Evolutionary conservation across 2,113 vertebrate genomes (phyloP), one percentile per base, ranked within the genome.

Genomic region (Hyperopisus bebe): DNA sequence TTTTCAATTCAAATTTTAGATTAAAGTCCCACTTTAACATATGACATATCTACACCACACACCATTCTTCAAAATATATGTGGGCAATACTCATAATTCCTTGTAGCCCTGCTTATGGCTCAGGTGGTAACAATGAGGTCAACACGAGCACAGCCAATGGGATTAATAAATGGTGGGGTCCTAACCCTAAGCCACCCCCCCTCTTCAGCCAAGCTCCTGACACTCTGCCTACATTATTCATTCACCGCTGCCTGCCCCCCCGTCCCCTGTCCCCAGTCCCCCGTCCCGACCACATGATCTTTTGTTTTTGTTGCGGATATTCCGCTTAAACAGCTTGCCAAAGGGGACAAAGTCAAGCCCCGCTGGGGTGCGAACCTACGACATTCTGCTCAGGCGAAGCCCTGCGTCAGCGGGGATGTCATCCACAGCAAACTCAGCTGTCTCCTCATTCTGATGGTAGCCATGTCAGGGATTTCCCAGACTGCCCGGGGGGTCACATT

Each of bases 111-210:
- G 70, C 74, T 83, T 35, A 47, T 9, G 24, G 50, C 19, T 87
- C 47, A 44, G 87, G 88, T 88, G 86, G 9, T 50, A 77, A 44
- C 88, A 74, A 74, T 89, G 35, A 83, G 77, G 66, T 89, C 80
- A 55, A 83, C 74, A 83, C 24, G 35, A 58, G 74, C 39, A 55
- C 88, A 89, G 70, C 9, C 3, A 7, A 80, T 35, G 48, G 74
- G 88, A 82, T 89, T 89, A 83, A 89, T 89, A 89, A 89, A 89
- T 83, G 50, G 39, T 24, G 11, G 66, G 55, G 10, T 83, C 35
- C 31, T n/a, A 4, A 35, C 50, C 21, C 7, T 77, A 50, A 42
- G 27, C 6, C 21, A 19, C 66, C 31, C 46, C 21, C 47, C 17
- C 39, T 6, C n/a, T 7, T 24, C 47, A 51, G 70, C 88, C 17